Evolutionary conservation across 2,888 invertebrate species (phyloP).

Genomic region (Philhelius pedissequus): DNA sequence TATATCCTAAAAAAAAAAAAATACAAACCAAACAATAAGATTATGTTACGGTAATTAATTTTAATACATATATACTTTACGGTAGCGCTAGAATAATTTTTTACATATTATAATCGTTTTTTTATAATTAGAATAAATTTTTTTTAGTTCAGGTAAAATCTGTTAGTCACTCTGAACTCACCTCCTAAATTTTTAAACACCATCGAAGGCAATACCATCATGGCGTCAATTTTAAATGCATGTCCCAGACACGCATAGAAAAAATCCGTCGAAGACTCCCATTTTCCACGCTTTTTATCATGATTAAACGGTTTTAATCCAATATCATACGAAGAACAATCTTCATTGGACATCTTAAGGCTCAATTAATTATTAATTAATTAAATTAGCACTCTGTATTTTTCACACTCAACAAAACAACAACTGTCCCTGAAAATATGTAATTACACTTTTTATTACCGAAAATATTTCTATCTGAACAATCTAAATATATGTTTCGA

Average conservation of each 20-base stretch:
- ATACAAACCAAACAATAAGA: too few species aligned
- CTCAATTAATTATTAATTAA: not conserved
- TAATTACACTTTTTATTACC: slow-evolving; percentile 5
- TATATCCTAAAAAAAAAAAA: too few species aligned
- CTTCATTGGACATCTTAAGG: slow-evolving; percentile 27
- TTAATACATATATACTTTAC: too few species aligned
- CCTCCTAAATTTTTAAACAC: slow-evolving; percentile 72
- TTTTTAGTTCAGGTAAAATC: not conserved
- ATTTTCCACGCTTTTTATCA: slow-evolving; percentile 81
- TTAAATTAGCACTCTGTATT: not conserved
- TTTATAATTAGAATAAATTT: not conserved
- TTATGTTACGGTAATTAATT: too few species aligned
- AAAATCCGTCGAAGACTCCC: slow-evolving; percentile 88
- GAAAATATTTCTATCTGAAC: not conserved
- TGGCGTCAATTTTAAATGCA: slow-evolving; percentile 89
- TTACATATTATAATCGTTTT: too few species aligned
- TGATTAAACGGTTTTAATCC: slow-evolving; percentile 75
- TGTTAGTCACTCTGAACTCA: slow-evolving; percentile 69
- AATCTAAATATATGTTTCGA: slow-evolving; percentile 47
- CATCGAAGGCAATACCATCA: slow-evolving; percentile 84
- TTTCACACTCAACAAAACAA: slow-evolving; percentile 3
- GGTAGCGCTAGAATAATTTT: too few species aligned
- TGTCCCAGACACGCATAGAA: slow-evolving; percentile 89
- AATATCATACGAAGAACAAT: slow-evolving; percentile 72
- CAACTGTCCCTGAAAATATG: slow-evolving; percentile 3